These are phyloP conservation scores for Carlito syrichta DNA, from an alignment of 2,113 vertebrate genomes.

Conservation along the genomic window DNA sequence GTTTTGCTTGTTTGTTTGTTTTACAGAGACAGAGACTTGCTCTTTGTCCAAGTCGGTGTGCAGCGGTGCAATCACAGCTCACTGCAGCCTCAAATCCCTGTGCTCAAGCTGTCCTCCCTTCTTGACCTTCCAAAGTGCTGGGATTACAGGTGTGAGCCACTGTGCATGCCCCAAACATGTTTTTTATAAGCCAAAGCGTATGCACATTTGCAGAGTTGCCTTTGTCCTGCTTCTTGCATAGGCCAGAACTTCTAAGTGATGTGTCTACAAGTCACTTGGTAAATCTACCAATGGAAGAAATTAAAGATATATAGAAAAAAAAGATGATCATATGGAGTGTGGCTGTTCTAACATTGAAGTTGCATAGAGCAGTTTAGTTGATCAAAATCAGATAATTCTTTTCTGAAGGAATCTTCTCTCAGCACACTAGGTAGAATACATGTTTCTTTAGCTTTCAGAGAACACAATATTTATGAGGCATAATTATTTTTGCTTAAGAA, in stretches of 20 bases:
- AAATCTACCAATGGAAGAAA: slow-evolving; percentile 80
- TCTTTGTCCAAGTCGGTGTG: too few relatives aligned
- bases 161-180: too few relatives aligned
- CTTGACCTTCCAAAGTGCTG: too few relatives aligned
- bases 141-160: too few relatives aligned
- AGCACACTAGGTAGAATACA: neutral
- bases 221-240: slow-evolving; percentile 90
- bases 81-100: too few relatives aligned
- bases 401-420: neutral
- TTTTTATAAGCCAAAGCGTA: slow-evolving; percentile 59
- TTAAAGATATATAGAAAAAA: neutral
- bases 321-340: neutral
- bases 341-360: neutral
- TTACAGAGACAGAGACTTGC: too few relatives aligned
- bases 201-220: slow-evolving; percentile 88
- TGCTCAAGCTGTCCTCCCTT: too few relatives aligned
- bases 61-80: too few relatives aligned
- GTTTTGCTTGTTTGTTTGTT: too few relatives aligned
- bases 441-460: neutral
- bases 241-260: slow-evolving; percentile 88
- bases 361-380: neutral
- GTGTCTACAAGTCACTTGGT: slow-evolving; percentile 85
- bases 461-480: neutral
- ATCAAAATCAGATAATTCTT: neutral
- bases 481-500: neutral